These are phyloP conservation scores for Perognathus longimembris DNA, from an alignment of 2,113 vertebrate species.

Conservation along the genomic window DNA sequence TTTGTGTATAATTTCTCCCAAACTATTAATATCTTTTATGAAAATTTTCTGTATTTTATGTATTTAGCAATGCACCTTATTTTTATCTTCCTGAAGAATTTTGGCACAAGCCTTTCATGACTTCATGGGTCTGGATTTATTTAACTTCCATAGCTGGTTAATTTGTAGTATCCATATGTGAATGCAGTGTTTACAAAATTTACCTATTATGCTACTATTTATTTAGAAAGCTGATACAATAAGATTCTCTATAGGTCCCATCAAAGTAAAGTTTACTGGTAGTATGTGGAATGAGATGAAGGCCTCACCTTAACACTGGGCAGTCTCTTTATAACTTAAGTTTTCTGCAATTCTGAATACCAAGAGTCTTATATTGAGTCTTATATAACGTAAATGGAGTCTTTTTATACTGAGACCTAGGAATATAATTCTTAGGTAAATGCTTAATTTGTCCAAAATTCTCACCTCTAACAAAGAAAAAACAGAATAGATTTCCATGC, in stretches of 20 bases:
- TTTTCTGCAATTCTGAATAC: not conserved
- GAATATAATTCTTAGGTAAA: too few species aligned
- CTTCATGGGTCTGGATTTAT: not conserved
- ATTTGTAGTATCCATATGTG: not conserved
- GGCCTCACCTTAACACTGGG: too few species aligned
- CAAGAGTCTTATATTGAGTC: not conserved
- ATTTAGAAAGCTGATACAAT: not conserved
- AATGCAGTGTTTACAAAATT: not conserved
- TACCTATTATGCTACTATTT: not conserved
- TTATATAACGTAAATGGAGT: not conserved
- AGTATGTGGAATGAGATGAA: not conserved
- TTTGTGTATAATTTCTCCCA: not conserved
- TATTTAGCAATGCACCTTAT: not conserved
- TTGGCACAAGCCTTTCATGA: not conserved
- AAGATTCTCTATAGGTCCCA: not conserved
- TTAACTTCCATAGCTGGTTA: not conserved
- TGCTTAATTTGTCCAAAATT: not conserved
- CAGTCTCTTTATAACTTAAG: not conserved
- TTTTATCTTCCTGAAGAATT: not conserved
- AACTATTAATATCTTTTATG: not conserved
- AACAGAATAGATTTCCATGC: not conserved
- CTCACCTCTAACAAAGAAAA: not conserved
- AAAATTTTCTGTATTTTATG: not conserved
- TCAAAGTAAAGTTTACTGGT: not conserved
- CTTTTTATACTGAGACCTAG: too few species aligned